Base-by-base conservation (phyloP, 1,140 invertebrate genomes). In the Drosophila pachea region DNA sequence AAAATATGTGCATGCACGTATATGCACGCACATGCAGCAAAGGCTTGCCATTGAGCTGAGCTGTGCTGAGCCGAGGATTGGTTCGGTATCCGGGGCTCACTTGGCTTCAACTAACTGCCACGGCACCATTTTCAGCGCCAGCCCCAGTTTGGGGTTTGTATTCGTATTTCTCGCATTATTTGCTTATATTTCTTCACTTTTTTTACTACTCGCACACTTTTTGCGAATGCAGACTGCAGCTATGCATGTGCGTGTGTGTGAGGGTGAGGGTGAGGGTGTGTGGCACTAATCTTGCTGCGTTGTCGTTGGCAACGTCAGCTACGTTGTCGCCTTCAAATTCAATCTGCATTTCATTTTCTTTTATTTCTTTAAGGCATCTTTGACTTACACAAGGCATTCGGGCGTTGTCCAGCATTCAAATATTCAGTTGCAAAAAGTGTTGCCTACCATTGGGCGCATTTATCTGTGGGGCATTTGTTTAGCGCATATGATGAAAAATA, bases 291-390 rank as follows among this genome's bases (percentile, higher is more conserved):
- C 79, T 77, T 77, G 73, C 74, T 77, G 33, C 45, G 9, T 49
- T 56, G 40, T 43, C 72, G 63, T 58, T 73, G 72, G 54, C 73
- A 69, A 74, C 73, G 71, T 78, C 75, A 78, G 75, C 70, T 78
- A 78, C 73, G 61, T 78, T 78, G 69, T 78, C 75, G 72, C 64
- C 64, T 52, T 73, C 72, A 69, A 75, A 82, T 83, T 82, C 78
- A 82, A 82, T 82, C 78, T 78, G 78, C 79, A 78, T 83, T 82
- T 74, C 66, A 78, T 78, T 78, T 64, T 22, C 71, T 67, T 74
- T 78, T 67, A 74, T 81, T 61, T 54, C 64, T 33, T 36, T 11
- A 7, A 29, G 43, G 36, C 12, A 56, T 56, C 40, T 56, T 56
- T 32, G 38, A 8, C n/a, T 29, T 32, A 22, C 38, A 42, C 54